Base-by-base conservation (phyloP, 2,888 invertebrate genomes). In the Podabrus alpinus region DNA sequence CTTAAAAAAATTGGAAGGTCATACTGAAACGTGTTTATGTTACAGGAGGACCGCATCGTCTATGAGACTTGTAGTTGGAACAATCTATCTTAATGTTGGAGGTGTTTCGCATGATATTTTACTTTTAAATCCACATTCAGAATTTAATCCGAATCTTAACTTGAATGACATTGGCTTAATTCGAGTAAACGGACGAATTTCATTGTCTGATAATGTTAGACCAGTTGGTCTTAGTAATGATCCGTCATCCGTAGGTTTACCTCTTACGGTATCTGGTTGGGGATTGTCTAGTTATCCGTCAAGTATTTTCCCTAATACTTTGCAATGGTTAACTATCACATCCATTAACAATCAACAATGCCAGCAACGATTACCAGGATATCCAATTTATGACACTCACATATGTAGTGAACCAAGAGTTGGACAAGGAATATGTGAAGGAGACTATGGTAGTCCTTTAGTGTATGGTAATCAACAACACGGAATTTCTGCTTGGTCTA, bases 271-370 rank as follows among this genome's bases (percentile, higher is more conserved):
- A 9, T 70, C 72, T 11, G 79, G 79, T 5, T 79, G 79, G 79
- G 79, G 79, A 19, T n/a, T 61, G 10, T 84, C 87, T 64, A 82
- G 86, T 25, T 87, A 88, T n/a, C 91, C 90, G 80, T 90, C 91
- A 15, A 91, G 90, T 24, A 80, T 81, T 3, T 81, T 88, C 0
- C 91, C 92, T 0, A 87, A 89, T 72, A 86, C 88, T 9, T 86
- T 92, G 9, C 91, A 92, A 80, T 88, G 88, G 82, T 90, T 92
- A 71, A 85, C 88, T 77, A 80, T 89, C 73, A 87, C 84, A 0
- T 86, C 90, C 0, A 81, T 91, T 15, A 89, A 86, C 70, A 88
- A 89, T 17, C 87, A 88, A 13, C 0, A 2, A 1, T 59, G 59
- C 3, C 59, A 59, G 3, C 3, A 7, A 9, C 7, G 2, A n/a